phyloP scores from a whole-genome alignment of 2,888 invertebrate species.

The Eulithis prunata region DNA sequence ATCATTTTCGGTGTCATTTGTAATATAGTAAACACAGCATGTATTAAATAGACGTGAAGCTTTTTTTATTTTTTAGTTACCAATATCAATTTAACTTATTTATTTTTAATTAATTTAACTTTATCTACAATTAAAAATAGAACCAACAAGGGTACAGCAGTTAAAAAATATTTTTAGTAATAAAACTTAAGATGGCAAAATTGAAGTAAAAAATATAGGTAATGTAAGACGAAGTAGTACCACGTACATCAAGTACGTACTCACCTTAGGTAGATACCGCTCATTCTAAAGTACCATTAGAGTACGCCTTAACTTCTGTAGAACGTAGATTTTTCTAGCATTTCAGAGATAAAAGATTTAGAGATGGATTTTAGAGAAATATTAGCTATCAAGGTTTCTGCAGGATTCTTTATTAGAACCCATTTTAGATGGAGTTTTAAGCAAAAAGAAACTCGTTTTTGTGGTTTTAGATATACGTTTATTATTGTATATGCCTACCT shows the following conservation, averaged over 20 bases:
- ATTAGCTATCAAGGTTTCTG: constrained; percentile 3
- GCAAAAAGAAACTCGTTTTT: neutral
- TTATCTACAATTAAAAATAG: too few species aligned
- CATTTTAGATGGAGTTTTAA: neutral
- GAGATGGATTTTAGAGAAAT: constrained; percentile 7
- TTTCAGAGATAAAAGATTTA: constrained; percentile 15
- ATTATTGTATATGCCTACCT: too few species aligned
- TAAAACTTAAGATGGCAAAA: neutral
- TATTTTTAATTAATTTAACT: too few species aligned
- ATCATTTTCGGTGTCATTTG: too few species aligned
- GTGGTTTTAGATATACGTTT: neutral
- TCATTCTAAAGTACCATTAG: constrained; percentile 28
- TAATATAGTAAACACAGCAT: too few species aligned
- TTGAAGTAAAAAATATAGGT: constrained; percentile 9
- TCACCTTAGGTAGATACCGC: constrained; percentile 21
- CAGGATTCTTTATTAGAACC: neutral
- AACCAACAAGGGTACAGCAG: neutral
- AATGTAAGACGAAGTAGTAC: constrained; percentile 5
- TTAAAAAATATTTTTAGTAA: neutral
- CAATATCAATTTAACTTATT: too few species aligned
- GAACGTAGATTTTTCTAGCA: constrained; percentile 20
- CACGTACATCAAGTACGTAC: constrained; percentile 16
- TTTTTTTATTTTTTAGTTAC: too few species aligned
- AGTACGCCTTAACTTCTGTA: constrained; percentile 18
- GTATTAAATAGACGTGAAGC: too few species aligned